phyloP scores from a whole-genome alignment of 30 jellyfish, hydroid and myxozoan species.

The Hydractinia symbiolongicarpus region DNA sequence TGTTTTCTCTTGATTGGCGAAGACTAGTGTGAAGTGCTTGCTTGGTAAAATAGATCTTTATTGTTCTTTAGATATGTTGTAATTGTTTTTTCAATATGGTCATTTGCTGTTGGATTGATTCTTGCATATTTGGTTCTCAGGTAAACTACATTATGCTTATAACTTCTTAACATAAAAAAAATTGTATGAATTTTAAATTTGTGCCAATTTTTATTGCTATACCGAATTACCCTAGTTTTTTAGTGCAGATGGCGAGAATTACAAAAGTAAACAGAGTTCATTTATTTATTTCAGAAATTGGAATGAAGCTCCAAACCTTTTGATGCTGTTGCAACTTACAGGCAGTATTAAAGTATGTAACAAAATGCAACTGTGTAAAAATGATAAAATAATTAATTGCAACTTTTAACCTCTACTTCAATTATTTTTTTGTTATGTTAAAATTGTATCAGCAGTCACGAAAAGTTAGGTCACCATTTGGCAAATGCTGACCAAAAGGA shows the following conservation, averaged over 20 bases:
- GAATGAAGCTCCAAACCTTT: constrained; percentile 71
- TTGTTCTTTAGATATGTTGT: constrained; percentile 56
- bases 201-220: not conserved
- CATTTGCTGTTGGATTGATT: constrained; percentile 78
- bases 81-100: constrained; percentile 80
- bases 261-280: not conserved
- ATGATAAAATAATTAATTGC: too few species aligned
- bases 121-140: constrained; percentile 63
- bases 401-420: too few species aligned
- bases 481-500: too few species aligned
- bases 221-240: not conserved
- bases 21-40: not conserved
- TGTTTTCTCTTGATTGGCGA: not conserved
- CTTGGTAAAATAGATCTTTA: not conserved
- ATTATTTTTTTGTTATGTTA: too few species aligned
- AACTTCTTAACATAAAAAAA: not conserved
- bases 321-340: constrained; percentile 54
- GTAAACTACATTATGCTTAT: constrained; percentile 25
- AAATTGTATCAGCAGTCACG: too few species aligned
- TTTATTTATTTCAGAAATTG: constrained; percentile 47
- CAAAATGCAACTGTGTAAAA: too few species aligned
- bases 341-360: constrained; percentile 47
- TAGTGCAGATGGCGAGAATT: not conserved
- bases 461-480: too few species aligned
- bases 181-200: not conserved